Evolutionary conservation across 2,113 vertebrate species (phyloP), one percentile per base, ranked within the genome.

Genomic region (Puma concolor): DNA sequence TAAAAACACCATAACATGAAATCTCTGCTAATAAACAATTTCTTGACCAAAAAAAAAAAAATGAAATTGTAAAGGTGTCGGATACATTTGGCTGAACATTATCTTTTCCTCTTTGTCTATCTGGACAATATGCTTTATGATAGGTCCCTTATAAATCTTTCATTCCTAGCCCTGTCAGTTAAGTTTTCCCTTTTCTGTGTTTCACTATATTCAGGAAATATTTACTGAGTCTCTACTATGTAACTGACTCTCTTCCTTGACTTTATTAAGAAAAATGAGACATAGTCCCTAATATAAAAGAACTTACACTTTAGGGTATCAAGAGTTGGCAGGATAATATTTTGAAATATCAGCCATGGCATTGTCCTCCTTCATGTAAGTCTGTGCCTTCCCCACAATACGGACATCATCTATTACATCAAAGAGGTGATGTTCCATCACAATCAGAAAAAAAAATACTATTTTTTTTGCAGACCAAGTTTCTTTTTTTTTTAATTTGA

Each of bases 161-260:
- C 57, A 36, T 54, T 80, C n/a, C 23, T 31, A n/a, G 41, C 23
- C 14, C 48, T 74, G 13, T 11, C 48, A 48, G 15, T 66, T 17
- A 63, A 31, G 7, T 5, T 38, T 96, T 48, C 27, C 7, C 14
- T 63, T 60, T 95, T 67, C 29, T 89, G 54, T 89, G 38, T 86
- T 77, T 91, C 79, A n/a, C 64, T 88, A 88, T 79, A 91, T 64
- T 91, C 36, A 72, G 83, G 23, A 80, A 94, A 50, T 91, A 44
- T 64, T 93, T 57, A 52, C 31, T n/a, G n/a, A 21, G 16, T 27
- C 63, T 94, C 38, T 77, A 0, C 17, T 67, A 29, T 64, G 29
- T 38, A 66, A 64, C 23, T 82, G 50, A 31, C 38, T 69, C 0
- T 50, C 50, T 27, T 92, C 41, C 21, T 63, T 74, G 67, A 4